Percentiles rank a stretch among this genome's conserved stretches.
Conservation (phyloP, 2,113 vertebrate species). For the Gnathonemus echidnorhynchus region DNA sequence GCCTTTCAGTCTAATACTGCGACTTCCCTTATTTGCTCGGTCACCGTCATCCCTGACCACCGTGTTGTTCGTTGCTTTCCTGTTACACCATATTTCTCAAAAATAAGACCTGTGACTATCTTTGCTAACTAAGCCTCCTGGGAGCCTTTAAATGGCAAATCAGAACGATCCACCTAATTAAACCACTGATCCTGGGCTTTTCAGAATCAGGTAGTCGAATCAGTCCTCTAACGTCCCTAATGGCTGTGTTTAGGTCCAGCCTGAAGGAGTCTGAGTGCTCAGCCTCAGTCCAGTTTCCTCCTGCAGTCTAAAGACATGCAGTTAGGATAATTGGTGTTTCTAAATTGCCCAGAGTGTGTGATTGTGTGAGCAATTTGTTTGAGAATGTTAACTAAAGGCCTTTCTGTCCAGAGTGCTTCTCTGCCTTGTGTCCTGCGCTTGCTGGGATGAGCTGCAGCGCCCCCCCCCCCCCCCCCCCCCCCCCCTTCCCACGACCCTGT, state of each 20-base stretch:
- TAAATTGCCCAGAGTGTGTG: neutral
- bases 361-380: neutral
- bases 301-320: neutral
- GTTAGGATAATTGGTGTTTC: neutral
- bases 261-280: neutral
- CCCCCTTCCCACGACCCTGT: neutral
- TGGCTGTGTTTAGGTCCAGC: neutral
- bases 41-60: neutral
- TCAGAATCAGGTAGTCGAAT: neutral
- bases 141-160: neutral
- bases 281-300: neutral
- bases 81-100: neutral
- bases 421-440: neutral
- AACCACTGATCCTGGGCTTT: neutral
- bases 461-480: too few relatives aligned
- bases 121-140: neutral
- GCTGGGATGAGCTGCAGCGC: neutral
- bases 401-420: neutral
- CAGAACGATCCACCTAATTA: neutral
- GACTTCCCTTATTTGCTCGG: neutral
- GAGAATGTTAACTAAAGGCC: neutral
- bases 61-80: neutral
- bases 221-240: neutral
- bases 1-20: neutral
- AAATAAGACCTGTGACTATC: neutral